These are phyloP conservation scores for Syngnathoides biaculeatus DNA, from an alignment of 2,113 vertebrate species.

Conservation along the genomic window DNA sequence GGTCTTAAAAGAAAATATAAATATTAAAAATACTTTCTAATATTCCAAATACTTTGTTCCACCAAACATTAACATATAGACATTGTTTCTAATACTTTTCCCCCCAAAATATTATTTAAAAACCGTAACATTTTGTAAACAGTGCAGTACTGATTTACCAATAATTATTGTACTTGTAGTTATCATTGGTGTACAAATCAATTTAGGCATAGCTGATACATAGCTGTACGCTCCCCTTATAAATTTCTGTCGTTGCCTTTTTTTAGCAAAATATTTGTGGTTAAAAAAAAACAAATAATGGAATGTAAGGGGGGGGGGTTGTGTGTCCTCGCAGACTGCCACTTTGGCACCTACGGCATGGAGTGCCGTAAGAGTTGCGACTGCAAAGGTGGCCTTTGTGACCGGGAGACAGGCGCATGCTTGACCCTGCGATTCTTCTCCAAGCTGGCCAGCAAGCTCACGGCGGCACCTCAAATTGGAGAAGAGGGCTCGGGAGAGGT, in stretches of 20 bases:
- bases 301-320: not conserved
- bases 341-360: conserved; percentile 86
- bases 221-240: not conserved
- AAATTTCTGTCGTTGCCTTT: not conserved
- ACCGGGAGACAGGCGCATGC: conserved; percentile 88
- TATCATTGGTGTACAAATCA: not conserved
- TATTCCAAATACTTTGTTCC: not conserved
- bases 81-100: too few relatives aligned
- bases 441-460: conserved; percentile 74
- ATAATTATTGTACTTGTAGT: not conserved
- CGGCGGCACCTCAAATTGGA: conserved; percentile 61
- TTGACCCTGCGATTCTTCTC: conserved; percentile 86
- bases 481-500: conserved; percentile 87
- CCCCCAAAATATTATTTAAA: too few relatives aligned
- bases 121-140: not conserved
- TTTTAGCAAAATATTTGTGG: not conserved
- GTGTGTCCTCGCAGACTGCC: conserved; percentile 78
- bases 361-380: conserved; percentile 88
- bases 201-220: not conserved
- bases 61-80: too few relatives aligned
- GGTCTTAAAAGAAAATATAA: too few relatives aligned
- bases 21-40: too few relatives aligned
- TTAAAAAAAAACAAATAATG: not conserved
- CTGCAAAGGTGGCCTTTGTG: conserved; percentile 88
- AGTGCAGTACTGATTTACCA: not conserved